Conservation (phyloP, 2,888 invertebrate genomes). For the Lasius fuliginosus region DNA sequence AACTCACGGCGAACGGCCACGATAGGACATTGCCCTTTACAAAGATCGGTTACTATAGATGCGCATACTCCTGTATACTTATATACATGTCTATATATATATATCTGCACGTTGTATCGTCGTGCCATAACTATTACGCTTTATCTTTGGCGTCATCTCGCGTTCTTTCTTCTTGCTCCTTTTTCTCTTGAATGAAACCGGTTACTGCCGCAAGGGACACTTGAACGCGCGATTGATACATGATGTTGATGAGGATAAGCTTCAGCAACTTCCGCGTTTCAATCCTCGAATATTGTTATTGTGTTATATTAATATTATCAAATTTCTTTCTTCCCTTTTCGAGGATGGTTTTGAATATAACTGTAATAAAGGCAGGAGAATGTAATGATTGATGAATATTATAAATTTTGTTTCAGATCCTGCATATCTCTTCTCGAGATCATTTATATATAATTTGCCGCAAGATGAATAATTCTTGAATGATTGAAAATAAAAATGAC, state of each 20-base stretch:
- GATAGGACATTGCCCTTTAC: slow-evolving; percentile 79
- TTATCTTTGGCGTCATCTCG: slow-evolving; percentile 37
- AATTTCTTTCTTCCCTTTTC: not conserved
- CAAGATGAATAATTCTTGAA: not conserved
- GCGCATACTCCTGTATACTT: slow-evolving; percentile 27
- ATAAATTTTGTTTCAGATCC: not conserved
- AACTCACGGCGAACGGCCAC: slow-evolving; percentile 77
- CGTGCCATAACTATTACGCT: slow-evolving; percentile 41
- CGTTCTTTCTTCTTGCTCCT: not conserved
- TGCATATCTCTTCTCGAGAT: not conserved
- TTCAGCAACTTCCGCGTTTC: not conserved
- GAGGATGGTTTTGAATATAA: not conserved
- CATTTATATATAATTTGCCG: not conserved
- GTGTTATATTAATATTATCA: not conserved
- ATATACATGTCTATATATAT: slow-evolving; percentile 30
- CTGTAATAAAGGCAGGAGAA: not conserved
- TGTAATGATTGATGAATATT: not conserved
- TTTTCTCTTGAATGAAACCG: slow-evolving; percentile 33
- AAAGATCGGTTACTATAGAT: slow-evolving; percentile 69
- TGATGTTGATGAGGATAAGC: slow-evolving; percentile 20
- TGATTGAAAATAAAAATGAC: not conserved
- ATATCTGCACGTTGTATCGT: slow-evolving; percentile 1
- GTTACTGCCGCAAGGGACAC: slow-evolving; percentile 21
- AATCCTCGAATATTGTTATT: slow-evolving; percentile 20
- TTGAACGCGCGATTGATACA: slow-evolving; percentile 11